phyloP scores from a whole-genome alignment of 2,797 vertebrate genomes.

The Lates japonicus region DNA sequence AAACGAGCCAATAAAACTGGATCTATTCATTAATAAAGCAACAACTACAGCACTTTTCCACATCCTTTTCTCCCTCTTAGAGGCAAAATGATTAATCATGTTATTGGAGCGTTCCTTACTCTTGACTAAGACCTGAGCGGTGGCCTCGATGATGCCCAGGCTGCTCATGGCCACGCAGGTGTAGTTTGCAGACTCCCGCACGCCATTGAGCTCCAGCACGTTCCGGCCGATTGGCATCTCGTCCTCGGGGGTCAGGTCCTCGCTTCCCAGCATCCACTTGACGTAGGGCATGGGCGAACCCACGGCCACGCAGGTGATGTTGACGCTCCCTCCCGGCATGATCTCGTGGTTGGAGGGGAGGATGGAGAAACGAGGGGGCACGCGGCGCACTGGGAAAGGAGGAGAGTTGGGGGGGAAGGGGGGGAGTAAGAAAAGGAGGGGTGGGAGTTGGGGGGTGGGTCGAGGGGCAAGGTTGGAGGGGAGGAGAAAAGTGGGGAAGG shows the following conservation, averaged over 20 bases:
- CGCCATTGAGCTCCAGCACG: conserved; percentile 94
- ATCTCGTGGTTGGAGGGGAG: conserved; percentile 95
- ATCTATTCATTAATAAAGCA: neutral
- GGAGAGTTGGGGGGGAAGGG: conserved; percentile 73
- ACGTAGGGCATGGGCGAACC: conserved; percentile 98
- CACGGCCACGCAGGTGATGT: conserved; percentile 98
- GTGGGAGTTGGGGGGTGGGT: conserved; percentile 33
- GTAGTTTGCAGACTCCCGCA: conserved; percentile 97
- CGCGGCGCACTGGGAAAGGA: conserved; percentile 93
- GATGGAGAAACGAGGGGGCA: conserved; percentile 97
- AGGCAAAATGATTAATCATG: neutral
- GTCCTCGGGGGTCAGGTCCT: conserved; percentile 96
- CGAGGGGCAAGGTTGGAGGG: conserved; percentile 40
- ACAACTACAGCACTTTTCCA: neutral
- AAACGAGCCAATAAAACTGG: neutral
- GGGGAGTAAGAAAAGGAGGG: conserved; percentile 61
- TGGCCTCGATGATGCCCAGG: conserved; percentile 95
- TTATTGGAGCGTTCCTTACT: conserved; percentile 85
- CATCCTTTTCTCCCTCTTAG: neutral
- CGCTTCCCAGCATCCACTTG: conserved; percentile 97
- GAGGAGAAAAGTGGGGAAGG: conserved; percentile 55
- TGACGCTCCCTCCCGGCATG: conserved; percentile 97
- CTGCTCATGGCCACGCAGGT: conserved; percentile 99
- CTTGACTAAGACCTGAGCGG: conserved; percentile 98
- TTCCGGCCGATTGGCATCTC: conserved; percentile 98